These are phyloP conservation scores for Uria lomvia DNA, from an alignment of 2,113 vertebrate genomes.

Conservation along the genomic window DNA sequence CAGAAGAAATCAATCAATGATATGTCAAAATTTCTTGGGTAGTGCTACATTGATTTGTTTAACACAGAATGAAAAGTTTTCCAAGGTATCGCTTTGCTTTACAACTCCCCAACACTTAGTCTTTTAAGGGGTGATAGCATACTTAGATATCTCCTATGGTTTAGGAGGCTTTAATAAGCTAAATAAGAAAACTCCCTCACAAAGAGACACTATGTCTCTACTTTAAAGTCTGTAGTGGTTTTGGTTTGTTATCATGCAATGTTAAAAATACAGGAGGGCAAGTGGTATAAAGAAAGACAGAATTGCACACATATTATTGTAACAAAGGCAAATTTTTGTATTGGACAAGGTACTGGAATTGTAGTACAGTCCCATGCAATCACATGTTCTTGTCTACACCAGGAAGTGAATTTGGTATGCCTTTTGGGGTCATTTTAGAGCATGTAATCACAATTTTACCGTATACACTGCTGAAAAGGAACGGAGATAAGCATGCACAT, in stretches of 20 bases:
- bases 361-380: not conserved
- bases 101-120: not conserved
- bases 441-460: not conserved
- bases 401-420: not conserved
- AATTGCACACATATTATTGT: not conserved
- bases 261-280: not conserved
- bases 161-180: not conserved
- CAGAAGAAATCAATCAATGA: not conserved
- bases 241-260: not conserved
- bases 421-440: not conserved
- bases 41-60: not conserved
- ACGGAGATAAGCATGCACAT: not conserved
- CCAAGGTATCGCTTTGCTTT: not conserved
- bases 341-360: not conserved
- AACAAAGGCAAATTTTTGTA: not conserved
- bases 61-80: not conserved
- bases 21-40: not conserved
- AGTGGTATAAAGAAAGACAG: not conserved
- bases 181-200: not conserved
- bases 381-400: not conserved
- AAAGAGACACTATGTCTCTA: not conserved
- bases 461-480: not conserved
- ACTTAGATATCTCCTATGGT: not conserved
- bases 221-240: not conserved
- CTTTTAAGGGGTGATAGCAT: not conserved